Evolutionary conservation across 2,888 invertebrate species (phyloP).

Genomic region (Amiota mariae): DNA sequence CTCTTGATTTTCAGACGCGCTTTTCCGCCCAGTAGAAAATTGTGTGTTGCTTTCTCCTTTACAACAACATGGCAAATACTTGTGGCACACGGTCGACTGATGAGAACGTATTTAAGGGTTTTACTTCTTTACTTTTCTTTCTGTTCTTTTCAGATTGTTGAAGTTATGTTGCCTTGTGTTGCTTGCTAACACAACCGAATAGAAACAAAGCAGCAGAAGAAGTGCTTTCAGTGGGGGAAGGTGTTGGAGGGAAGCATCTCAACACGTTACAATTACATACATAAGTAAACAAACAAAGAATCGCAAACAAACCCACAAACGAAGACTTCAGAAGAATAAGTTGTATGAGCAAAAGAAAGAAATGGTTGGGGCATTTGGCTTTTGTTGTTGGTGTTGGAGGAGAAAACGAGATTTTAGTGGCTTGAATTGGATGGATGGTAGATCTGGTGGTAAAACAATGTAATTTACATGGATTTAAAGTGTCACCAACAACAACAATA

Average conservation of each 20-base stretch:
- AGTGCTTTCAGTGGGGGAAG: neutral
- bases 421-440: neutral
- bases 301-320: neutral
- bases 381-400: neutral
- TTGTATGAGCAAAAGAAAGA: neutral
- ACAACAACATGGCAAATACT: neutral
- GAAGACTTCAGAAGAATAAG: neutral
- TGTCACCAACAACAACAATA: constrained; percentile 4
- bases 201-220: no score
- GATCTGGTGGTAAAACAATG: neutral
- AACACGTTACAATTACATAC: constrained; percentile 23
- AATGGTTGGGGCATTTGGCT: neutral
- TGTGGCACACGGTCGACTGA: constrained; percentile 5
- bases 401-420: neutral
- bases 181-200: no score
- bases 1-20: neutral
- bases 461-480: constrained; percentile 19
- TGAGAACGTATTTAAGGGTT: neutral
- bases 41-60: neutral
- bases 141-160: constrained; percentile 3
- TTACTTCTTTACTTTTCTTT: neutral
- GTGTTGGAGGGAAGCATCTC: neutral
- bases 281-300: constrained; percentile 10
- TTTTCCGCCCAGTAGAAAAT: neutral
- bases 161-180: neutral